A percentile compares a stretch with the other conserved stretches of the same genome.
Evolutionary conservation across 1,140 invertebrate species (phyloP).

Genomic region (Caenorhabditis tropicalis): DNA sequence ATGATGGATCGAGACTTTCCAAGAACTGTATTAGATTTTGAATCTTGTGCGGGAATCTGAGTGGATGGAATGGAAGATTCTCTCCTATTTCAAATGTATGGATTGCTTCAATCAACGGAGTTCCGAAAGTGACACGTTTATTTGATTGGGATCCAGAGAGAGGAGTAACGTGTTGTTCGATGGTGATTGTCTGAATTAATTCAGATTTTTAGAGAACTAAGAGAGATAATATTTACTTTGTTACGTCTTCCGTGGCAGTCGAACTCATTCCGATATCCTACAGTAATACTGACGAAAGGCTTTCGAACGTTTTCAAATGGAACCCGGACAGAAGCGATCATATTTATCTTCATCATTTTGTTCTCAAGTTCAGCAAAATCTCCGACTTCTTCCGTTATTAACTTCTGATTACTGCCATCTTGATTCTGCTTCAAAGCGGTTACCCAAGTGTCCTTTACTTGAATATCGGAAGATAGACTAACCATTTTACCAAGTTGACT

Average conservation of each 20-base stretch:
- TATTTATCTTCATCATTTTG: not conserved
- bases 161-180: not conserved
- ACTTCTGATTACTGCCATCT: not conserved
- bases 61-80: not conserved
- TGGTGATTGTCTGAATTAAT: not conserved
- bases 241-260: not conserved
- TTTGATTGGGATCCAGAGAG: not conserved
- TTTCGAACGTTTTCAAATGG: not conserved
- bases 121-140: slow-evolving; percentile 1
- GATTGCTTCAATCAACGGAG: not conserved
- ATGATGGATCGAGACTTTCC: not conserved
- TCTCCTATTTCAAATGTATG: not conserved
- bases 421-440: not conserved
- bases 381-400: not conserved
- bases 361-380: not conserved
- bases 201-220: not conserved
- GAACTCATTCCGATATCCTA: not conserved
- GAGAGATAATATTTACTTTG: not conserved
- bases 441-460: not conserved
- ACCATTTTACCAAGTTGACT: not conserved
- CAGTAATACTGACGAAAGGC: not conserved
- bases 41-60: not conserved
- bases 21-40: not conserved
- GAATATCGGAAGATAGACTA: not conserved
- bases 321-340: not conserved